Evolutionary conservation across 2,888 invertebrate genomes (phyloP).

Genomic region (Julus scandinavius): DNA sequence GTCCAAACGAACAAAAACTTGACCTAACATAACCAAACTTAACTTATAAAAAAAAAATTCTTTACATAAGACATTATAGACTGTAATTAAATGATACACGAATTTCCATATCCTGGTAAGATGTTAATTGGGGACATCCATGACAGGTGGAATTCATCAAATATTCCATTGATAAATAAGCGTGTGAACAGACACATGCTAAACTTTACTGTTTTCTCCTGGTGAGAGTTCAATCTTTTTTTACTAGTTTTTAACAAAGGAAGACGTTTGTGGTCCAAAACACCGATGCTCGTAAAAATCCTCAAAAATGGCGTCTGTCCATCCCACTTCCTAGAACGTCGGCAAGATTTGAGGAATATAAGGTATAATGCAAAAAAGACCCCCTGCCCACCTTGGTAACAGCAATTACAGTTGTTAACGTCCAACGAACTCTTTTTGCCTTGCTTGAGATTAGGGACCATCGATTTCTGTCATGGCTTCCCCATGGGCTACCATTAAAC

Average conservation of each 20-base stretch:
- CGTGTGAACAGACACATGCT: too few relatives aligned
- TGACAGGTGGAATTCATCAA: too few relatives aligned
- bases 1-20: too few relatives aligned
- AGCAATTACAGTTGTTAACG: neutral
- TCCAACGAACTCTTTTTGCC: constrained; percentile 15
- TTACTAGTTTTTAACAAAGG: neutral
- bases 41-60: too few relatives aligned
- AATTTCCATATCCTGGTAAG: too few relatives aligned
- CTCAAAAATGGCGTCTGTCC: neutral
- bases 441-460: neutral
- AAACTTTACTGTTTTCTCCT: neutral
- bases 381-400: neutral
- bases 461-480: constrained; percentile 16
- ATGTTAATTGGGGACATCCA: too few relatives aligned
- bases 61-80: too few relatives aligned
- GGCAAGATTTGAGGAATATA: neutral
- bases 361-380: neutral
- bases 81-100: too few relatives aligned
- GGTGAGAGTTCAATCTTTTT: neutral
- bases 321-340: constrained; percentile 9
- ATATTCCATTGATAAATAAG: too few relatives aligned
- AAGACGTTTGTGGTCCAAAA: neutral
- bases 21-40: too few relatives aligned
- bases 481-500: neutral
- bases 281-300: neutral